Evolutionary conservation across 2,797 vertebrate species (phyloP), one percentile per base, ranked within the genome.

Genomic region (Acanthurus lineatus): DNA sequence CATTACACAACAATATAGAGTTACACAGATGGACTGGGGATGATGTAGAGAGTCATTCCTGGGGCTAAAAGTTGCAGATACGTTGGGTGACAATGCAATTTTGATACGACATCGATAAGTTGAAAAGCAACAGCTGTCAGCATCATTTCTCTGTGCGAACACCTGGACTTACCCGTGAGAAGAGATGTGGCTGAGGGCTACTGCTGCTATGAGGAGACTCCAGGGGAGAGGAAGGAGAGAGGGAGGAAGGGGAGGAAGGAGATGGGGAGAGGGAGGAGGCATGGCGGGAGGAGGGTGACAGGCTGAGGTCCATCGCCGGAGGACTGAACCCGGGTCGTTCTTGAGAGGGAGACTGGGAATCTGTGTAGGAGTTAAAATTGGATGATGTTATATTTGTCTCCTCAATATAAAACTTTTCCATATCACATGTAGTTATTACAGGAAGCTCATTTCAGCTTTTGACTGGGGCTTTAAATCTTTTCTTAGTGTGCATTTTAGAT

Each of bases 261-360:
- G 92, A 88, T 1, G 89, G 89, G 93, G 96, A 1, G 89, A 96
- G 82, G 93, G 92, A 4, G 56, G 95, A 93, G 60, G 91, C 83
- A 14, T 95, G 95, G 75, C 95, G 95, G 1, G 93, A 93, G 0
- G 96, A 96, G 12, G 96, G 97, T 0, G 97, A 97, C 83, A 97
- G 90, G 91, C 97, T 97, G 90, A 97, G 96, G 91, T 97, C 97
- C 81, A 97, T 94, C 51, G 96, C 93, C 0, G 96, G 96, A 47
- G 95, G 88, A 8, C 94, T 97, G 74, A 88, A 93, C 6, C 96
- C 93, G 71, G 90, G 93, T 68, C 93, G 94, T 67, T 97, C 96
- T 6, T 88, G 95, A 85, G 91, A 90, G 75, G 95, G 92, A 52
- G 95, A 89, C 86, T 93, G 92, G 48, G 96, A 96, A 69, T 96